A percentile compares a stretch with the other conserved stretches of the same genome.
Conservation (phyloP, 2,113 vertebrate species). For the Mesoclemmys tuberculata region DNA sequence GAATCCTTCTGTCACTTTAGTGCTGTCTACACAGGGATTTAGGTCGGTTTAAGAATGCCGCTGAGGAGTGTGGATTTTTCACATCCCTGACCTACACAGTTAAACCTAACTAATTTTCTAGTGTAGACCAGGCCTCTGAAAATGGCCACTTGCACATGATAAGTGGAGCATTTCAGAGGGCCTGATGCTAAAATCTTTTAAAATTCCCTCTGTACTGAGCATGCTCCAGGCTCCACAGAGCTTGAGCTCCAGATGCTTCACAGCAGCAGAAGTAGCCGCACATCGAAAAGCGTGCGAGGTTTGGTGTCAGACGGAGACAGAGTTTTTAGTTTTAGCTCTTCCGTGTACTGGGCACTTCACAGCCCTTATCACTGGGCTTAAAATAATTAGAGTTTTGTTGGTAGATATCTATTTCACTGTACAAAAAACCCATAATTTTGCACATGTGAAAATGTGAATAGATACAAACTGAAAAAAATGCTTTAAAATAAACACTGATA, state of each 20-base stretch:
- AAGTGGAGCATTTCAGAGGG: not conserved
- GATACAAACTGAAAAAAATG: not conserved
- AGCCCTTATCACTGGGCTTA: not conserved
- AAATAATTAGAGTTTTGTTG: not conserved
- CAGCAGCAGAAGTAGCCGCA: not conserved
- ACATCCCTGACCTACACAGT: not conserved
- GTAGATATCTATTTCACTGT: not conserved
- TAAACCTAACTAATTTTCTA: not conserved
- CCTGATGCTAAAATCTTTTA: not conserved
- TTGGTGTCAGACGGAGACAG: not conserved
- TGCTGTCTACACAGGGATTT: not conserved
- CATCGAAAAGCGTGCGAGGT: not conserved
- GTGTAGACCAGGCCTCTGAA: not conserved
- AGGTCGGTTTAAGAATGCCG: not conserved
- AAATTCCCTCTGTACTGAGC: not conserved
- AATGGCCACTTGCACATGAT: not conserved
- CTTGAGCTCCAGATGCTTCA: not conserved
- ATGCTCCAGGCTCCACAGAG: not conserved
- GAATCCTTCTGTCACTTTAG: not conserved
- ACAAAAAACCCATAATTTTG: not conserved
- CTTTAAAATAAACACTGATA: not conserved
- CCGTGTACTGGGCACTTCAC: not conserved
- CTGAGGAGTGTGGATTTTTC: not conserved
- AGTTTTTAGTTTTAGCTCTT: not conserved
- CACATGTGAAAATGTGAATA: not conserved